Percentiles rank a stretch among this genome's conserved stretches.
These are phyloP conservation scores for Ficedula albicollis DNA, from an alignment of 2,797 vertebrate species.

Conservation along the genomic window DNA sequence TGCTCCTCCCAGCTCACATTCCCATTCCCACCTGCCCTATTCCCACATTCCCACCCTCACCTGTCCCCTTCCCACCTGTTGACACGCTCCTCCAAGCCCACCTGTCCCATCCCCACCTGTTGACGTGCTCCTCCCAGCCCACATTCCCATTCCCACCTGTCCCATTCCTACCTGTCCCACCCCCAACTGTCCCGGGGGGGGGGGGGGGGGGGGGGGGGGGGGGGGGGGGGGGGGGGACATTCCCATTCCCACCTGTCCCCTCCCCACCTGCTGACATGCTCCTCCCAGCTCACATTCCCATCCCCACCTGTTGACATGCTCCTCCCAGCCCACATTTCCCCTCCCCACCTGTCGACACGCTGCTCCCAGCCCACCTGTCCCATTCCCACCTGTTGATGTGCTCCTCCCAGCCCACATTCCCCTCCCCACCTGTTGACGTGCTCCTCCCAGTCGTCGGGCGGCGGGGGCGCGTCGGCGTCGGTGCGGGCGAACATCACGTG, in stretches of 20 bases:
- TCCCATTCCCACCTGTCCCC: background rate
- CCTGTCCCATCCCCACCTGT: too few species aligned
- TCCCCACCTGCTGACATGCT: slow-evolving; percentile 74
- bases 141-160: too few species aligned
- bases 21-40: too few species aligned
- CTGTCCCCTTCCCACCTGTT: too few species aligned
- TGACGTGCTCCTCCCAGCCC: background rate
- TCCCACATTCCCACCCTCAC: background rate
- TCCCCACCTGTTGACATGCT: too few species aligned
- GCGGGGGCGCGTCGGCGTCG: slow-evolving; percentile 89
- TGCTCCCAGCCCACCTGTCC: background rate
- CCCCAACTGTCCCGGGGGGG: too few species aligned
- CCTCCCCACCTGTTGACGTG: slow-evolving; percentile 67
- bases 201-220: too few species aligned
- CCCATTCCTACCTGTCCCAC: slow-evolving; percentile 76
- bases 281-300: slow-evolving; percentile 81
- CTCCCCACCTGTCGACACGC: too few species aligned
- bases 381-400: slow-evolving; percentile 67
- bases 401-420: too few species aligned
- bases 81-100: background rate
- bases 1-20: background rate
- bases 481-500: slow-evolving; percentile 96
- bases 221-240: too few species aligned
- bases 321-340: too few species aligned
- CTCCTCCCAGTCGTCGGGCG: slow-evolving; percentile 97